These are phyloP conservation scores for Peromyscus maniculatus DNA, from an alignment of 2,113 vertebrate genomes.

Conservation along the genomic window DNA sequence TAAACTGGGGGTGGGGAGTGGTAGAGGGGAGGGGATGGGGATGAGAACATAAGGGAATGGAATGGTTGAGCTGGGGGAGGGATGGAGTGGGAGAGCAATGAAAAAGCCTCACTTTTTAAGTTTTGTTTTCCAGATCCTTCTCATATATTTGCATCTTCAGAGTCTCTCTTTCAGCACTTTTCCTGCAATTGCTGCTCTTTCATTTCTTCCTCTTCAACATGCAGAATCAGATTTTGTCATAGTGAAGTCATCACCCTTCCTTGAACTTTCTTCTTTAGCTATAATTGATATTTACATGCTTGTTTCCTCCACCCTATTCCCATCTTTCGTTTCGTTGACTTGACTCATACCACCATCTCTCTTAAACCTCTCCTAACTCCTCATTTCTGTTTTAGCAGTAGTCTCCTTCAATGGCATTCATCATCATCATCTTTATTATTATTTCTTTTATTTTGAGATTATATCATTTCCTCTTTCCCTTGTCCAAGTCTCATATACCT, in stretches of 20 bases:
- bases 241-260: background rate
- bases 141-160: background rate
- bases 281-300: background rate
- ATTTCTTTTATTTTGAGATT: background rate
- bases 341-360: background rate
- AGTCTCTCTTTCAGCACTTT: background rate
- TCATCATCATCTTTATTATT: background rate
- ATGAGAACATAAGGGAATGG: too few relatives aligned
- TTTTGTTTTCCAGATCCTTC: constrained; percentile 33
- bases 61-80: too few relatives aligned
- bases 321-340: background rate
- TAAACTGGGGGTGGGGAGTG: too few relatives aligned
- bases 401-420: background rate
- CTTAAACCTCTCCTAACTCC: background rate
- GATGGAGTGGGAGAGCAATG: too few relatives aligned
- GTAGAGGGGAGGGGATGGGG: too few relatives aligned
- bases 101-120: background rate
- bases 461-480: background rate
- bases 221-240: background rate
- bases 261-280: background rate
- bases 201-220: background rate
- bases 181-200: background rate
- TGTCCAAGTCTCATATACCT: too few relatives aligned
- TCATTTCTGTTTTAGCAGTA: background rate
- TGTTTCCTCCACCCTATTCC: background rate